Evolutionary conservation across 64 coral and sea anemone genomes (phyloP), one percentile per base, ranked within the genome.

Genomic region (Montipora cactus): DNA sequence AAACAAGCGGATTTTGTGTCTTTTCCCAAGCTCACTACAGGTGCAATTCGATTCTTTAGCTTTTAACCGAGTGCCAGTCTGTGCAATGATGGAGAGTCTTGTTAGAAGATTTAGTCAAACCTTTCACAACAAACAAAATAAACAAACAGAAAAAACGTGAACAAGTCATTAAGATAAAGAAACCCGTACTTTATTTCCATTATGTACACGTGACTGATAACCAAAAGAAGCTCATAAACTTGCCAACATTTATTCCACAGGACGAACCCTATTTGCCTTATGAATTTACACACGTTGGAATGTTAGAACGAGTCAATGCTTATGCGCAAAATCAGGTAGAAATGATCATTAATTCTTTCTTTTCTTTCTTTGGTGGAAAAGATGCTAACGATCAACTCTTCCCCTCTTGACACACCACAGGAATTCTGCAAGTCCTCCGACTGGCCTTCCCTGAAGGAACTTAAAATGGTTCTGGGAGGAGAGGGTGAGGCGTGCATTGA

Each of bases 291-390:
- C 81, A 84, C 75, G 75, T 79, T 55, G 94, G 94, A 58, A 91
- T 95, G 88, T 49, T 95, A 11, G 80, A 95, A 57, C 78, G 94
- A 87, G 37, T 95, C 8, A 95, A 87, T 87, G 74, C 88, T 20
- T 95, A 76, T 37, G 53, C 87, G 5, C 76, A 95, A 91, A 91
- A 95, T 80, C 82, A 89, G 49, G 94, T 91, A 64, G 13, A 12
- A 64, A 80, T 8, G 16, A 48, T 12, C 3, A 78, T 48, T 14
- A 78, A 13, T 8, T 18, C 0, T 21, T 12, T 2, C 49, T 1
- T 57, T 57, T 57, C 53, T 6, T 57, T 57, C 11, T 57, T 6
- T 6, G 53, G 53, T 57, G 53, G 1, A 37, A 37, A 37, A 37
- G 37, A 37, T 37, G 37, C 37, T 37, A 37, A 37, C 37, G 8